A percentile compares a stretch with the other conserved stretches of the same genome.
Evolutionary conservation across 2,888 invertebrate species (phyloP).

Genomic region (Cephus spinipes): DNA sequence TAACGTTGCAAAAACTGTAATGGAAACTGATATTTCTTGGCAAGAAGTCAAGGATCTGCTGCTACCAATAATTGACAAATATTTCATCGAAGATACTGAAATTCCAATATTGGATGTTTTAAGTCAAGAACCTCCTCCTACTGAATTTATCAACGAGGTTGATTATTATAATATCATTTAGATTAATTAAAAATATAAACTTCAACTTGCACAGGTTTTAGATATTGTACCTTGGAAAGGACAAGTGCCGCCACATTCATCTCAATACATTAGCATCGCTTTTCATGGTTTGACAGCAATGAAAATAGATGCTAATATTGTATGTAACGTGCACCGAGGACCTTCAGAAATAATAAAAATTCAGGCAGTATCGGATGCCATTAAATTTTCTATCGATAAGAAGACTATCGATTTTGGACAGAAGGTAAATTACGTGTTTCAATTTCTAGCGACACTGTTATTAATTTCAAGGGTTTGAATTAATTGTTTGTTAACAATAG

Average conservation of each 20-base stretch:
- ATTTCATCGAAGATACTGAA: conserved; percentile 32
- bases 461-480: neutral
- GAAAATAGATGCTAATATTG: conserved; percentile 66
- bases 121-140: conserved; percentile 9
- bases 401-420: conserved; percentile 62
- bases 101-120: conserved; percentile 27
- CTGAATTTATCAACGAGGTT: conserved; percentile 34
- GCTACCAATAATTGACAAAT: conserved; percentile 20
- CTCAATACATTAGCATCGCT: conserved; percentile 34
- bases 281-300: conserved; percentile 39
- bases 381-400: conserved; percentile 69
- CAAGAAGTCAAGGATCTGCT: conserved; percentile 32
- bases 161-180: conserved; percentile 9
- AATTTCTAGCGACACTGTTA: neutral
- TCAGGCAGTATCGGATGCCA: conserved; percentile 69
- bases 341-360: conserved; percentile 69
- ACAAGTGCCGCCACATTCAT: conserved; percentile 35
- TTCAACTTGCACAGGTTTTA: conserved; percentile 29
- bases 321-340: conserved; percentile 72
- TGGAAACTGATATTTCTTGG: neutral
- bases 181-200: neutral
- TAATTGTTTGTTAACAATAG: conserved; percentile 39
- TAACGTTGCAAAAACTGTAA: neutral
- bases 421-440: conserved; percentile 50
- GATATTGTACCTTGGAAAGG: conserved; percentile 38